These are phyloP conservation scores for Alcedo quadribrachys DNA, from an alignment of 2,797 vertebrate species.

Conservation along the genomic window DNA sequence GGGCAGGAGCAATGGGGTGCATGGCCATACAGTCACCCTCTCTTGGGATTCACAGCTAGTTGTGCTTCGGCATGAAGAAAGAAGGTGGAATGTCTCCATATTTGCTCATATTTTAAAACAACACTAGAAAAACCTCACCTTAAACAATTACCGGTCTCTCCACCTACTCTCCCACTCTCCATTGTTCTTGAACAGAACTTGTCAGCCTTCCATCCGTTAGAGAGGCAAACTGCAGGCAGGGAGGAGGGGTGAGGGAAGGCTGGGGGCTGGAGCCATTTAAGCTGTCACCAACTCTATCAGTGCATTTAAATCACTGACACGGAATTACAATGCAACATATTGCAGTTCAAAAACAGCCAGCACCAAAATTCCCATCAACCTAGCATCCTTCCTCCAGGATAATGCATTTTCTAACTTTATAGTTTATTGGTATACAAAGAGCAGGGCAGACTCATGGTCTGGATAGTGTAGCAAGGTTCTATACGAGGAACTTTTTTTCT, in stretches of 20 bases:
- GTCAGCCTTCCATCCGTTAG: constrained; percentile 59
- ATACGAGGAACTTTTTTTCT: constrained; percentile 34
- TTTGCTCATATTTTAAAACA: constrained; percentile 51
- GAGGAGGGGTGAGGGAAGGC: constrained; percentile 55
- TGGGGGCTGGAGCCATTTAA: constrained; percentile 78
- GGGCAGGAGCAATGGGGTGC: constrained; percentile 3
- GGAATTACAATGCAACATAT: constrained; percentile 71
- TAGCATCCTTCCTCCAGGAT: constrained; percentile 5
- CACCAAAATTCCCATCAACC: constrained; percentile 5
- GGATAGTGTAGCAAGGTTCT: constrained; percentile 6
- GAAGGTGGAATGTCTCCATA: constrained; percentile 30
- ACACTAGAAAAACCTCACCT: constrained; percentile 29
- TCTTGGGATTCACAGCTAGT: constrained; percentile 36
- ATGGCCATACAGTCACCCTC: constrained; percentile 12
- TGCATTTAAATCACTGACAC: constrained; percentile 79
- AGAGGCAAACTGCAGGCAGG: constrained; percentile 52
- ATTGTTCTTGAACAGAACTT: constrained; percentile 65
- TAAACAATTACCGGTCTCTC: constrained; percentile 60
- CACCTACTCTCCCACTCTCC: constrained; percentile 53
- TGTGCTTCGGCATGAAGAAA: constrained; percentile 16
- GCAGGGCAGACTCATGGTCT: not conserved
- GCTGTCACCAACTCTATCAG: constrained; percentile 77
- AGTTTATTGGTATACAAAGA: not conserved
- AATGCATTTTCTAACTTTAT: constrained; percentile 27
- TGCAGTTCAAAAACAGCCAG: constrained; percentile 61